Evolutionary conservation across 2,888 invertebrate genomes (phyloP), one percentile per base, ranked within the genome.

Genomic region (Eupithecia dodoneata): DNA sequence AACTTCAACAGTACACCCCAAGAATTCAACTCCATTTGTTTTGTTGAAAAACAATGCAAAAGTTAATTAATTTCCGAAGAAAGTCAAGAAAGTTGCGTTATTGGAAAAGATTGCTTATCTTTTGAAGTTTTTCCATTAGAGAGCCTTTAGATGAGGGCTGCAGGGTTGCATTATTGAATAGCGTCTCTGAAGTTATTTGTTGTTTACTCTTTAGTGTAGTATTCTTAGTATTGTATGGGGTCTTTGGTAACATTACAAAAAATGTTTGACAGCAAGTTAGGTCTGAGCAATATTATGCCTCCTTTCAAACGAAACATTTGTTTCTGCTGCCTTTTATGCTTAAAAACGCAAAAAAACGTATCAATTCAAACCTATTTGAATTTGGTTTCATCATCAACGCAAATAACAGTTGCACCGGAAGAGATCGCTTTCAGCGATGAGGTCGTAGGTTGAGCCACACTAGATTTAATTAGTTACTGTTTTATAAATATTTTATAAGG

Each of bases 11-110:
- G 70, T 45, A 41, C 65, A 41, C 44, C 70, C 70, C 7, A 79
- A 73, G 71, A 76, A 76, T 69, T 52, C 69, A 41, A 79, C 78
- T 71, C 74, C 70, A 79, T 80, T 76, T 76, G 69, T 78, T 76
- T 76, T 76, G 74, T 74, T 72, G 78, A 77, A 77, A 78, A 80
- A 80, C 78, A 81, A 77, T 78, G 77, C 77, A 67, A 78, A 80
- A 77, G 76, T 76, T 78, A 80, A 80, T 81, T 81, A 80, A 82
- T 80, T 79, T 80, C 79, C 73, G 75, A 79, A 65, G 66, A 71
- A 78, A 66, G 72, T 66, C 72, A 67, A 77, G 72, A 79, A 81
- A 81, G 71, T 82, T 80, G 74, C 76, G 71, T 76, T 78, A 80
- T 75, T 78, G 79, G 78, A 79, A 78, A 80, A 76, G 72, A 76